These are phyloP conservation scores for Linnaemya tessellans DNA, from an alignment of 2,888 invertebrate species.

Conservation along the genomic window DNA sequence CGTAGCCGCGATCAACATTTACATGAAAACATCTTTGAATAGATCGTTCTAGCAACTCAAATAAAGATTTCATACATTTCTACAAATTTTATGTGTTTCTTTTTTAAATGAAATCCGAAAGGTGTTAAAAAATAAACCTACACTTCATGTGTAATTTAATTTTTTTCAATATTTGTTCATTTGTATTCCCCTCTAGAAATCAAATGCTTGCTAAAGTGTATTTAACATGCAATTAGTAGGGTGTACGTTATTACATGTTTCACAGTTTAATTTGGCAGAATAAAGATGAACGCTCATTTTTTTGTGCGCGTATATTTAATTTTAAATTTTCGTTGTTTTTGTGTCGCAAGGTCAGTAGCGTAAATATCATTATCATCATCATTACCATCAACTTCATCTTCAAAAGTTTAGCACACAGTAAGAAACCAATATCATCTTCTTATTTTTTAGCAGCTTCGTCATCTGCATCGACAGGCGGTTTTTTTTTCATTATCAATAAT, in stretches of 20 bases:
- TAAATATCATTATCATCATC: constrained; percentile 38
- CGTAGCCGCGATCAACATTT: no score
- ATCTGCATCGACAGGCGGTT: not conserved
- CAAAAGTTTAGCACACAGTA: constrained; percentile 18
- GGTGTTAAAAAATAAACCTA: no score
- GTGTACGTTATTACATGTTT: not conserved
- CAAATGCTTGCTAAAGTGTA: no score
- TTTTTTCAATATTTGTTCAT: no score
- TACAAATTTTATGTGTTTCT: no score
- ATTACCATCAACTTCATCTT: constrained; percentile 37
- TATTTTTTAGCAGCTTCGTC: constrained; percentile 4
- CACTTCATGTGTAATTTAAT: no score
- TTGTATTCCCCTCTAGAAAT: no score
- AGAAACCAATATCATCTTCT: not conserved
- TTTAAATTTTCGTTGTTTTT: constrained; percentile 37
- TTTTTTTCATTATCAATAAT: not conserved
- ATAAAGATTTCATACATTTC: no score
- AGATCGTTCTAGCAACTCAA: no score
- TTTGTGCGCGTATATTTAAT: not conserved
- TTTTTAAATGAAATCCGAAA: no score
- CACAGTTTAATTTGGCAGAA: constrained; percentile 19
- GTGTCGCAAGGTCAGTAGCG: constrained; percentile 67
- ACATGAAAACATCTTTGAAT: no score
- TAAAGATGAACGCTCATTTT: constrained; percentile 29
- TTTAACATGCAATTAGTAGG: constrained; percentile 17